phyloP scores from a whole-genome alignment of 2,797 vertebrate species.

The Sardinella longiceps region DNA sequence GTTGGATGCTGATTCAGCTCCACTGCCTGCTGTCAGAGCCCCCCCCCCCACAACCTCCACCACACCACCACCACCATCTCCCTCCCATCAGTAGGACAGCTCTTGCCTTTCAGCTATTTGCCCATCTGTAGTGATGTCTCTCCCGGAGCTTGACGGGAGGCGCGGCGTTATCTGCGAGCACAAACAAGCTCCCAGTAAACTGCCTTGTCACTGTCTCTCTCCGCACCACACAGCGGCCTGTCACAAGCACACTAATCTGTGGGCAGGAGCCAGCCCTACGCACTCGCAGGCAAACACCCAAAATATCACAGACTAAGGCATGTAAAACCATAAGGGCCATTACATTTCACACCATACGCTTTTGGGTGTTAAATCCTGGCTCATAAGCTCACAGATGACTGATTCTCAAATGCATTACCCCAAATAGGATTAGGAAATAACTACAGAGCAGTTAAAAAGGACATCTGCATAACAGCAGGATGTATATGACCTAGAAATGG shows the following conservation, averaged over 20 bases:
- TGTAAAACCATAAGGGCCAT: not conserved
- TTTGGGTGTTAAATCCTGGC: not conserved
- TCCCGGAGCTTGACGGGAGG: not conserved
- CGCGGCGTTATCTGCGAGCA: not conserved
- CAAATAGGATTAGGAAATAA: slow-evolving; percentile 3
- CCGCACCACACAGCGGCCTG: slow-evolving; percentile 3
- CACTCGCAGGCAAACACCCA: not conserved
- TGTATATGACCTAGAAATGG: not conserved
- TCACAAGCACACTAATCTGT: not conserved
- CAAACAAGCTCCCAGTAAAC: not conserved
- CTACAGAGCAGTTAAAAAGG: slow-evolving; percentile 6
- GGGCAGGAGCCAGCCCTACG: not conserved
- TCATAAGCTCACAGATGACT: not conserved
- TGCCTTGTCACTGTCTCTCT: not conserved
- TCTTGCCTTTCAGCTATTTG: not conserved
- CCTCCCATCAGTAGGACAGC: not conserved
- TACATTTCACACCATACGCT: not conserved
- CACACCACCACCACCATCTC: not conserved
- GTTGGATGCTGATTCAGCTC: not conserved
- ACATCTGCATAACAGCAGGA: not conserved
- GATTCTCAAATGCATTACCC: not conserved
- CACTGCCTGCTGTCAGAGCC: slow-evolving; percentile 7
- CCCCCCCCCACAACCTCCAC: not conserved
- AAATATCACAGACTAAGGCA: slow-evolving; percentile 2
- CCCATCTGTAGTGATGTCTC: not conserved